Evolutionary conservation across 2,888 invertebrate species (phyloP).

Genomic region (Xestia xanthographa): DNA sequence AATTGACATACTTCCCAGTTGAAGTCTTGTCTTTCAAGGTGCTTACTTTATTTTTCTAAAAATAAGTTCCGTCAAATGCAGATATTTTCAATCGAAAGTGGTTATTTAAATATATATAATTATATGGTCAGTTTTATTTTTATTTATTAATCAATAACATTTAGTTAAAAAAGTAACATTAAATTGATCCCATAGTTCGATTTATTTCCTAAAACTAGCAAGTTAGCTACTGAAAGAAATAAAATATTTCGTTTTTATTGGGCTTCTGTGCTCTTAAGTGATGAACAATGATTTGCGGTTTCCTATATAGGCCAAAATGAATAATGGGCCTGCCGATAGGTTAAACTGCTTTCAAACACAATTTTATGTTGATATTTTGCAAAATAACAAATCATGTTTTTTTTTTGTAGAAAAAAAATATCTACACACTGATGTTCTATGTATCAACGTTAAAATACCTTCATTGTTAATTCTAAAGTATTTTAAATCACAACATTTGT

Average conservation of each 20-base stretch:
- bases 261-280: conserved; percentile 63
- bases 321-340: conserved; percentile 58
- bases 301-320: conserved; percentile 65
- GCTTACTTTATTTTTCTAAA: not conserved
- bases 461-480: conserved; percentile 22
- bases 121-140: not conserved
- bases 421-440: not conserved
- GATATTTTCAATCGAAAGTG: not conserved
- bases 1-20: not conserved
- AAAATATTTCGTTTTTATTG: conserved; percentile 24
- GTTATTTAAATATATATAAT: not conserved
- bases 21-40: not conserved
- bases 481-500: conserved; percentile 33
- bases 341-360: conserved; percentile 55
- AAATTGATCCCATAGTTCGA: conserved; percentile 2
- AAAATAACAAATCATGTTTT: conserved; percentile 6
- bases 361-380: conserved; percentile 43
- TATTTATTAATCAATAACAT: too few species aligned
- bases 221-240: conserved; percentile 20
- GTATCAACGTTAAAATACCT: conserved; percentile 6
- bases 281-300: conserved; percentile 72
- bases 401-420: conserved; percentile 1
- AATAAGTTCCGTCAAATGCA: not conserved
- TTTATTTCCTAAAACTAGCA: conserved; percentile 18
- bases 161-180: too few species aligned